A percentile compares a stretch with the other conserved stretches of the same genome.
Evolutionary conservation across 2,888 invertebrate genomes (phyloP).

Genomic region (Trachelus iudaicus): DNA sequence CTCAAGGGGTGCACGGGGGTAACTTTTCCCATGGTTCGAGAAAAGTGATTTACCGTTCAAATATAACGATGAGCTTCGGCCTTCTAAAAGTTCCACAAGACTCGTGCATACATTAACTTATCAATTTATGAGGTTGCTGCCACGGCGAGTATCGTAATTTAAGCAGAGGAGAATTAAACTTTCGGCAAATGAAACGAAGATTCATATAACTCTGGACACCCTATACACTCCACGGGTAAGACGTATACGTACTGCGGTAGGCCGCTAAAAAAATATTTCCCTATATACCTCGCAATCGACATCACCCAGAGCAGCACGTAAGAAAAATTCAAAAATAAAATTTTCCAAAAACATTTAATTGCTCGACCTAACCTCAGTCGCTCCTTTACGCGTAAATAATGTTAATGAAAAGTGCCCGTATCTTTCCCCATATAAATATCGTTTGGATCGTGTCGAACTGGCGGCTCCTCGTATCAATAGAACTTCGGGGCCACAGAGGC

Average conservation of each 20-base stretch:
- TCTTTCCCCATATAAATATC: background rate
- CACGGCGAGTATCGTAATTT: background rate
- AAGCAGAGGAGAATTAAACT: background rate
- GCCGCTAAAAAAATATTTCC: background rate
- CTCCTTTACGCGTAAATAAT: too few relatives aligned
- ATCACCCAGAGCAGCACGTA: background rate
- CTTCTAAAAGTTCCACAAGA: background rate
- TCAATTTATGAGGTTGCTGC: background rate
- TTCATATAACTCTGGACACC: background rate
- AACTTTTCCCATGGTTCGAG: background rate
- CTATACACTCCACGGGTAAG: background rate
- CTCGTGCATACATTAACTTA: background rate
- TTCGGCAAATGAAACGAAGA: background rate
- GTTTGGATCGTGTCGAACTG: background rate
- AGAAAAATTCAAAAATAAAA: background rate
- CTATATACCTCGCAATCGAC: background rate
- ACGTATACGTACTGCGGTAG: too few relatives aligned
- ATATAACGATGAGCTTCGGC: background rate
- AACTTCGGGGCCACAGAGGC: conserved; percentile 28
- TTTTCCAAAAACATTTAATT: too few relatives aligned
- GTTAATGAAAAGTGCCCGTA: background rate
- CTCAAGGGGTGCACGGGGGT: background rate
- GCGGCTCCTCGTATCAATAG: conserved; percentile 25
- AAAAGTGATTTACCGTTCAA: background rate
- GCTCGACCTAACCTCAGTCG: too few relatives aligned